A percentile compares a stretch with the other conserved stretches of the same genome.
phyloP scores from a whole-genome alignment of 2,888 invertebrate species.

The Chouioia cunea region DNA sequence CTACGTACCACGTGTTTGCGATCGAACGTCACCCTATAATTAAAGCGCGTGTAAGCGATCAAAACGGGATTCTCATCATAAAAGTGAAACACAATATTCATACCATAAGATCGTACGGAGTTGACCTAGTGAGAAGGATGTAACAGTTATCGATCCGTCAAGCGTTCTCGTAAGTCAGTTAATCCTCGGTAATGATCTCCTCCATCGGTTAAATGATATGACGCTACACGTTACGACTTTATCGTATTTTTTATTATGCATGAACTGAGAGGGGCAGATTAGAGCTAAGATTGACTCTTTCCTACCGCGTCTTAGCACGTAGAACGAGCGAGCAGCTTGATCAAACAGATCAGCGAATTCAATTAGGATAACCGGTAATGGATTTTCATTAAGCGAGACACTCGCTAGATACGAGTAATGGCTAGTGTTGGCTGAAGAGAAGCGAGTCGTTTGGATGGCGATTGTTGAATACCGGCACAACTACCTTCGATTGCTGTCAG shows the following conservation, averaged over 20 bases:
- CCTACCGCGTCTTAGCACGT: slow-evolving; percentile 2
- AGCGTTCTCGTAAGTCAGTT: slow-evolving; percentile 6
- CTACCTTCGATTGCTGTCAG: no score
- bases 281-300: slow-evolving; percentile 22
- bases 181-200: slow-evolving; percentile 17
- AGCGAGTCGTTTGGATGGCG: no score
- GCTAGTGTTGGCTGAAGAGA: no score
- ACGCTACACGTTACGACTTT: background rate
- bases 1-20: no score
- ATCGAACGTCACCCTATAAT: no score
- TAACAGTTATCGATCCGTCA: slow-evolving; percentile 3
- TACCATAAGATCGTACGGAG: slow-evolving; percentile 16
- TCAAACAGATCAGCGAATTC: slow-evolving; percentile 42
- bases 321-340: slow-evolving; percentile 23
- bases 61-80: background rate
- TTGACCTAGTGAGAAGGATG: slow-evolving; percentile 14
- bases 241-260: slow-evolving; percentile 5
- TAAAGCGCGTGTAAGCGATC: background rate
- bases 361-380: slow-evolving; percentile 40
- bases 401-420: background rate
- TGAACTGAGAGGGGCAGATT: background rate
- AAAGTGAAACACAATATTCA: background rate
- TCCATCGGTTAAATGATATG: background rate
- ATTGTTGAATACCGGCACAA: no score
- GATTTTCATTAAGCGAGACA: slow-evolving; percentile 39